Percentiles rank a stretch among this genome's conserved stretches.
Conservation (phyloP, 2,113 vertebrate genomes). For the Hystrix brachyura region DNA sequence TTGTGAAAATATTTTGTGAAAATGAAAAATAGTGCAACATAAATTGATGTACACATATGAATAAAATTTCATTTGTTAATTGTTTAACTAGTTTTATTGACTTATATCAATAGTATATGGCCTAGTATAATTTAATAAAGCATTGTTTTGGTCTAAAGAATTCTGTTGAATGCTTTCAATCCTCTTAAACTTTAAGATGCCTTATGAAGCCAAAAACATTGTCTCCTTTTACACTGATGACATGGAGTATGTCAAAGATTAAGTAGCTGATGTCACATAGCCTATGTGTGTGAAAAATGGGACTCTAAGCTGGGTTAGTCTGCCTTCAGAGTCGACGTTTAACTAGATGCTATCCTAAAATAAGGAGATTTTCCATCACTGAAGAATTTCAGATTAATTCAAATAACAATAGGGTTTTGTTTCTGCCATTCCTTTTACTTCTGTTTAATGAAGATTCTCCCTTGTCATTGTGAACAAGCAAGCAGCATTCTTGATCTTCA, state of each 20-base stretch:
- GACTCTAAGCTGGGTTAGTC: neutral
- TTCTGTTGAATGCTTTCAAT: neutral
- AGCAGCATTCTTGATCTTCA: neutral
- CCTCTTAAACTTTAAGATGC: neutral
- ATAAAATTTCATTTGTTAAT: neutral
- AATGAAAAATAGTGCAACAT: conserved; percentile 1
- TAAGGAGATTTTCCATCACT: conserved; percentile 9
- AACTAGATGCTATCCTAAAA: neutral
- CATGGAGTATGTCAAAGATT: neutral
- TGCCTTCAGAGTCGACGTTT: neutral
- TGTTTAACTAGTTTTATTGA: neutral
- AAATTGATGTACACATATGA: neutral
- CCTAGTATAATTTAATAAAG: neutral
- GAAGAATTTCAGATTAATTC: neutral
- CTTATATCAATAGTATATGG: neutral
- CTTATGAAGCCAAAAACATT: neutral
- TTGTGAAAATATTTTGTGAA: conserved; percentile 29
- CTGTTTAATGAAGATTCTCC: neutral
- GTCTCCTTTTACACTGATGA: neutral
- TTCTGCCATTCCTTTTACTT: neutral
- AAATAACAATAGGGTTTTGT: neutral
- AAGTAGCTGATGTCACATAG: neutral
- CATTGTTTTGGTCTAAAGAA: neutral
- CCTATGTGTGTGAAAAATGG: neutral
- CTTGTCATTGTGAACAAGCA: neutral